Conservation (phyloP, 2,888 invertebrate genomes). For the Morpho deidamia region DNA sequence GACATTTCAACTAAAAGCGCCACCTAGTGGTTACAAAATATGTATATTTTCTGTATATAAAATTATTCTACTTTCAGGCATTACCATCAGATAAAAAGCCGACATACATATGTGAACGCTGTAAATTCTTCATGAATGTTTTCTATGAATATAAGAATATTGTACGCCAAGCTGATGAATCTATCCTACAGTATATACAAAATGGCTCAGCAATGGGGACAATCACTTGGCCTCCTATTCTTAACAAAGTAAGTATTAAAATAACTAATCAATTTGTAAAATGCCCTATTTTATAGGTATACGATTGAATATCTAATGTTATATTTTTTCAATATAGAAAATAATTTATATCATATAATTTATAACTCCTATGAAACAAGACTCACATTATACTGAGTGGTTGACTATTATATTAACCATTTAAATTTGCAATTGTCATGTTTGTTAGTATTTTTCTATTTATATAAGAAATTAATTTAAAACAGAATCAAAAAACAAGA, state of each 20-base stretch:
- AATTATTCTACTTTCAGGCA: conserved; percentile 51
- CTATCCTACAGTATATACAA: conserved; percentile 82
- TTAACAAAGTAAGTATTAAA: conserved; percentile 54
- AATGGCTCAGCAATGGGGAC: conserved; percentile 79
- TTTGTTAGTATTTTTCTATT: too few relatives aligned
- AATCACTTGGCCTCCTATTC: conserved; percentile 61
- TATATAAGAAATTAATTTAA: too few relatives aligned
- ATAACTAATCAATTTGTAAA: neutral
- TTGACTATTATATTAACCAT: too few relatives aligned
- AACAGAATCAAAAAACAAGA: too few relatives aligned
- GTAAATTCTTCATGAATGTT: conserved; percentile 82
- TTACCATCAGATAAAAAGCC: conserved; percentile 86
- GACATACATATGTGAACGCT: conserved; percentile 82
- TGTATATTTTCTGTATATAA: neutral
- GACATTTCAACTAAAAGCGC: conserved; percentile 18
- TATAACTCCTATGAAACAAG: too few relatives aligned
- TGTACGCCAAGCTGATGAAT: conserved; percentile 86
- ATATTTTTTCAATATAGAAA: too few relatives aligned
- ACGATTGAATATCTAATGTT: too few relatives aligned
- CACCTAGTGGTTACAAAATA: conserved; percentile 26
- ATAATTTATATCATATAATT: too few relatives aligned
- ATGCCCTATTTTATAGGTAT: too few relatives aligned
- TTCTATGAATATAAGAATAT: conserved; percentile 87
- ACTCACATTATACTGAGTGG: too few relatives aligned
- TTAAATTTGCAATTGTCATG: too few relatives aligned